Conservation (phyloP, 2,797 vertebrate genomes). For the Melopsittacus undulatus region DNA sequence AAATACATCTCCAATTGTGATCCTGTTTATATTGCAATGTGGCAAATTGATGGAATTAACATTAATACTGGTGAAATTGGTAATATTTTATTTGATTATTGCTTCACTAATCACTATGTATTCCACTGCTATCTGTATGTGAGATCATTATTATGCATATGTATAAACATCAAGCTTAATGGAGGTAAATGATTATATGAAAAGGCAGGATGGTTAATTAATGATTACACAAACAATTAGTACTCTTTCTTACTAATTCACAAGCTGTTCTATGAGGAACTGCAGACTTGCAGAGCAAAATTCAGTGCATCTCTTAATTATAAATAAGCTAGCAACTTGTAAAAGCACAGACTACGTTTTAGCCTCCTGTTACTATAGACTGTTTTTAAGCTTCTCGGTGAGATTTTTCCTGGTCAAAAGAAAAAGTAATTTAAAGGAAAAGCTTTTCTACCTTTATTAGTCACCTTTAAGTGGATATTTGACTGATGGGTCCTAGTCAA, state of each 20-base stretch:
- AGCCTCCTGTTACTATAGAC: background rate
- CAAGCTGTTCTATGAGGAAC: constrained; percentile 31
- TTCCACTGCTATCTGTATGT: constrained; percentile 1
- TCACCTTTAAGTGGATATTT: constrained; percentile 46
- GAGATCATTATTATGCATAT: background rate
- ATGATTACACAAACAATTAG: constrained; percentile 40
- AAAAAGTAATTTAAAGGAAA: constrained; percentile 21
- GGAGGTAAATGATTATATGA: constrained; percentile 32
- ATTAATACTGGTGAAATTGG: constrained; percentile 7
- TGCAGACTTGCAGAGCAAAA: constrained; percentile 27
- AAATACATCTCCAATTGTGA: background rate
- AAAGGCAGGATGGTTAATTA: constrained; percentile 27
- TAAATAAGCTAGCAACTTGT: constrained; percentile 12
- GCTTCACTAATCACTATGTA: constrained; percentile 8
- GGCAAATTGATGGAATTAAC: constrained; percentile 7
- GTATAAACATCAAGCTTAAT: constrained; percentile 52
- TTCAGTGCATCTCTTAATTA: background rate
- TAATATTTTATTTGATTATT: constrained; percentile 22
- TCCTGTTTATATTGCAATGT: background rate
- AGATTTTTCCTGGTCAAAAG: background rate
- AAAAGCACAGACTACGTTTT: constrained; percentile 25
- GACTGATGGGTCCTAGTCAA: constrained; percentile 18
- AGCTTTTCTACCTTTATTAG: constrained; percentile 2
- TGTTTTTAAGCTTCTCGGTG: constrained; percentile 1
- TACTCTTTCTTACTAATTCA: constrained; percentile 28